phyloP scores from a whole-genome alignment of 2,888 invertebrate species.

The Limnephilus marmoratus region DNA sequence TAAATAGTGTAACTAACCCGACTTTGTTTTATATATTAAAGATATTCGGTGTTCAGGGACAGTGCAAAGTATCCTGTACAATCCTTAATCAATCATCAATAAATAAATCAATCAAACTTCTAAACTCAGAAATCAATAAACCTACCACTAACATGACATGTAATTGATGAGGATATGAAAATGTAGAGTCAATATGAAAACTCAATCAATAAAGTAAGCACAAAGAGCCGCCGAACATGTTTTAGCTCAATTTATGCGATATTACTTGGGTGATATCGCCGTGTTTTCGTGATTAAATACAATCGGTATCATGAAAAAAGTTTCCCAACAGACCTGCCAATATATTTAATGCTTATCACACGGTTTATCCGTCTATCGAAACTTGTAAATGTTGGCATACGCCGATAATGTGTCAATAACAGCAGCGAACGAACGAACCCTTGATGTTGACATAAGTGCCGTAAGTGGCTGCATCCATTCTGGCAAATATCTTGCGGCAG shows the following conservation, averaged over 20 bases:
- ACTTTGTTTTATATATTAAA: too few relatives aligned
- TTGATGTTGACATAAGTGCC: neutral
- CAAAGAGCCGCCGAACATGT: neutral
- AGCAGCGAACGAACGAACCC: neutral
- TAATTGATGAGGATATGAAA: neutral
- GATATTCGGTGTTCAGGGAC: neutral
- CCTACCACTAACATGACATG: neutral
- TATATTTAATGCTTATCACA: neutral
- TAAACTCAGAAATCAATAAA: neutral
- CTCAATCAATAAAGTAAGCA: neutral
- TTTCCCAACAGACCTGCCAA: neutral
- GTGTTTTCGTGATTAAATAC: neutral
- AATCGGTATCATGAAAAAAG: neutral
- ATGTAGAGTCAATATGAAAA: neutral
- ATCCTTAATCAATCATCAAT: neutral
- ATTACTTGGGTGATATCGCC: neutral
- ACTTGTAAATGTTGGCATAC: neutral
- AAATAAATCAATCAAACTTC: neutral
- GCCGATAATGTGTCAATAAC: neutral
- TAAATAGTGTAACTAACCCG: too few relatives aligned
- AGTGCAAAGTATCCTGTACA: neutral
- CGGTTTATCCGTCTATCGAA: neutral
- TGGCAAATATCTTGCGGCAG: neutral
- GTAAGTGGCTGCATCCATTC: neutral
- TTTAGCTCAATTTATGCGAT: neutral